Evolutionary conservation across 2,888 invertebrate genomes (phyloP).

Genomic region (Phlogophora meticulosa): DNA sequence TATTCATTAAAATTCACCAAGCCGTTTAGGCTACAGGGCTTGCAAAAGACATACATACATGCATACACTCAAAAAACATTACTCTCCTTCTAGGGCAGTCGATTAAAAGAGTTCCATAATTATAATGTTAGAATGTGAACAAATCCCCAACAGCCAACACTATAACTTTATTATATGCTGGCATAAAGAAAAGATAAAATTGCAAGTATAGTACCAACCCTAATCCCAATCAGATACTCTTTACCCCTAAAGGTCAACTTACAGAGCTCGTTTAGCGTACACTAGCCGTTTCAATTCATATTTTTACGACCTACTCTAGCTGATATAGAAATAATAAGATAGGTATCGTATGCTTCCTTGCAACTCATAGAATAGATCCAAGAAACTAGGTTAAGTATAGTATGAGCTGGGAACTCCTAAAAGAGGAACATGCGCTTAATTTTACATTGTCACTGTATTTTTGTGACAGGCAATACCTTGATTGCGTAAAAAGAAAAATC

Average conservation of each 20-base stretch:
- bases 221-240: conserved; percentile 9
- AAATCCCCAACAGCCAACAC: no score
- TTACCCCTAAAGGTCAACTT: conserved; percentile 26
- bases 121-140: no score
- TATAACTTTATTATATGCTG: no score
- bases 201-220: neutral
- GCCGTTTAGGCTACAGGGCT: no score
- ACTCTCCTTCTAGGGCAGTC: no score
- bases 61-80: no score
- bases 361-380: conserved; percentile 53
- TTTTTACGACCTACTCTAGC: conserved; percentile 31
- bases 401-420: conserved; percentile 39
- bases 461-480: conserved; percentile 17
- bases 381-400: conserved; percentile 57
- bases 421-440: conserved; percentile 29
- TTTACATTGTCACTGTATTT: conserved; percentile 20
- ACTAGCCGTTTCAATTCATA: conserved; percentile 37
- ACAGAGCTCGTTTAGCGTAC: neutral
- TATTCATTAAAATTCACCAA: no score
- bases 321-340: conserved; percentile 56
- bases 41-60: no score
- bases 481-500: neutral
- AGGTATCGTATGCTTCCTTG: conserved; percentile 34
- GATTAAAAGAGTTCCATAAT: no score
- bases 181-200: no score